Evolutionary conservation across 2,888 invertebrate genomes (phyloP), one percentile per base, ranked within the genome.

Genomic region (Eupelmus urozonus): DNA sequence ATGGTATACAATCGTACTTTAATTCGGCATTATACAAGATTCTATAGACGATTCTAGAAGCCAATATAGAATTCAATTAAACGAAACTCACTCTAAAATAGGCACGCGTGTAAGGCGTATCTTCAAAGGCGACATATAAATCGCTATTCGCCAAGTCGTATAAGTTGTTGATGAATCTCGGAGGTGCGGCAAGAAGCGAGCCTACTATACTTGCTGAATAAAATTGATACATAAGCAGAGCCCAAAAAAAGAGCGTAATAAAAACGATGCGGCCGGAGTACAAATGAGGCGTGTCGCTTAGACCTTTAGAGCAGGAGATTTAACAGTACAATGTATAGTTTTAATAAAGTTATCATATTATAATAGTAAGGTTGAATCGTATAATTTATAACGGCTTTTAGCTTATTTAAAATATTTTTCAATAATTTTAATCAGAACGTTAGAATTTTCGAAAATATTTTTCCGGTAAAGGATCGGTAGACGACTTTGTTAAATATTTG

Each of bases 261-360:
- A 87, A 86, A 9, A 87, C 82, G 9, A 88, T 83, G 2, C 89
- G 85, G 13, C 88, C 87, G 7, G 93, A 91, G 20, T 90, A 88
- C 0, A 91, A 88, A 27, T 85, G 86, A 51, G 90, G 90, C 29
- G 87, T 86, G 20, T 91, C 86, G 7, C 87, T 84, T 78, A 90
- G 86, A 49, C 92, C 93, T 93, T 80, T 0, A 82, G 1, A 18
- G 11, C 55, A 4, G 13, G 9, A 45, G n/a, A n/a, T n/a, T n/a
- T n/a, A n/a, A n/a, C n/a, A n/a, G n/a, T 45, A 45, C 16, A 45
- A 45, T 16, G 2, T 2, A 45, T 34, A 34, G 9, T 16, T 45
- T 2, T 7, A 45, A 45, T 45, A 45, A 45, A 9, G 34, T 34
- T 13, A 45, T 45, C 16, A 16, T 45, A 45, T 13, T 13, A 16